Base-by-base conservation (phyloP, 2,888 invertebrate genomes). In the Tiliacea aurago region DNA sequence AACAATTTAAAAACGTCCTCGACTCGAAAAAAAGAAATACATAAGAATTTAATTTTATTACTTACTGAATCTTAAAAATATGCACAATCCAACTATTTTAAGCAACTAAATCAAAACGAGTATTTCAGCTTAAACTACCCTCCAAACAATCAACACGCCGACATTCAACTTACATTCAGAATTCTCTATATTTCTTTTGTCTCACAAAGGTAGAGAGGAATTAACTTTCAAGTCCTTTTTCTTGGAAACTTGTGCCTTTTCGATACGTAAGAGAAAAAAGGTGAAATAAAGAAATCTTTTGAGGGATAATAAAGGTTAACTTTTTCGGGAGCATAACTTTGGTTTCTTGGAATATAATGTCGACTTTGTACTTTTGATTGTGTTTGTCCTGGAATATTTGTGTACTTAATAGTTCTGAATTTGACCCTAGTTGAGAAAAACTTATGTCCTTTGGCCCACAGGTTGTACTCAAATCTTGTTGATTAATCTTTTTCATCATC, bases 171-270 rank as follows among this genome's bases (percentile, higher is more conserved):
- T 64, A 75, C 78, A 66, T 69, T 75, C 61, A 68, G 56, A 80
- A 81, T 78, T 69, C 59, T 45, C 47, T 65, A 72, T 80, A 73
- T 74, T 83, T 75, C 67, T 84, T 84, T 85, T 85, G 77, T 80
- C 81, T 86, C 61, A 33, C 76, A 79, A 86, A 76, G 80, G 80
- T 68, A 73, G 73, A 73, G 73, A 77, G 65, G 83, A 78, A 86
- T 86, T 86, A 81, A 86, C 81, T 83, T 80, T 47, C 65, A 70
- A 80, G 84, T 81, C 69, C 81, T 81, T 86, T 86, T 83, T 79
- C 77, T 83, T 73, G 11, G 18, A 68, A 84, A 85, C 77, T 86
- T 76, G 58, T 51, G 41, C 80, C 76, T 73, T 84, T 76, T 68
- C 71, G 63, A 83, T 82, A 67, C 78, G 70, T 47, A 51, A 67